A percentile compares a stretch with the other conserved stretches of the same genome.
phyloP scores from a whole-genome alignment of 2,797 vertebrate species.

The Myiothlypis coronata region DNA sequence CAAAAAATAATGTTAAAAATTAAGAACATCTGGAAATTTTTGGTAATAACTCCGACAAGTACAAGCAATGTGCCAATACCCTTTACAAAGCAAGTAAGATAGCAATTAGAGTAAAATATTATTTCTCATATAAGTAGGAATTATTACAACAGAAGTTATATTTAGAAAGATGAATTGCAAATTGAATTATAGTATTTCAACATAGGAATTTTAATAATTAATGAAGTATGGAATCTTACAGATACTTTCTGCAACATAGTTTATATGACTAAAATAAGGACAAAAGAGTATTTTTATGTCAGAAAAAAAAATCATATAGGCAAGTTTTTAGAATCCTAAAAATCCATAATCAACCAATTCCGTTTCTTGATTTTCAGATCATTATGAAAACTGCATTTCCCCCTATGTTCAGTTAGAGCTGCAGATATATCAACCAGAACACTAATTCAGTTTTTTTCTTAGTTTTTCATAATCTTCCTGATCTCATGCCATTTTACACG shows the following conservation, averaged over 20 bases:
- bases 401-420: background rate
- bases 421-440: background rate
- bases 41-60: background rate
- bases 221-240: background rate
- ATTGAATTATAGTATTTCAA: background rate
- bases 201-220: background rate
- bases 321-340: background rate
- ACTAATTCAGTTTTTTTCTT: background rate
- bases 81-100: background rate
- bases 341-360: background rate
- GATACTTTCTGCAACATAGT: background rate
- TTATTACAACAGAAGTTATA: background rate
- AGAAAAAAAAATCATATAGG: background rate
- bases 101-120: background rate
- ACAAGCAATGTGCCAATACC: background rate
- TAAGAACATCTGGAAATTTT: background rate
- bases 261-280: background rate
- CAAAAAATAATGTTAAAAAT: background rate
- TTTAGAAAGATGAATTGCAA: background rate
- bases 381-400: background rate
- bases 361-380: background rate
- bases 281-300: background rate
- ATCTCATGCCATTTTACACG: background rate
- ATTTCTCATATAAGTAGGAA: background rate
- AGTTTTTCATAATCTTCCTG: background rate